These are phyloP conservation scores for Micromys minutus DNA, from an alignment of 2,113 vertebrate genomes.

Conservation along the genomic window DNA sequence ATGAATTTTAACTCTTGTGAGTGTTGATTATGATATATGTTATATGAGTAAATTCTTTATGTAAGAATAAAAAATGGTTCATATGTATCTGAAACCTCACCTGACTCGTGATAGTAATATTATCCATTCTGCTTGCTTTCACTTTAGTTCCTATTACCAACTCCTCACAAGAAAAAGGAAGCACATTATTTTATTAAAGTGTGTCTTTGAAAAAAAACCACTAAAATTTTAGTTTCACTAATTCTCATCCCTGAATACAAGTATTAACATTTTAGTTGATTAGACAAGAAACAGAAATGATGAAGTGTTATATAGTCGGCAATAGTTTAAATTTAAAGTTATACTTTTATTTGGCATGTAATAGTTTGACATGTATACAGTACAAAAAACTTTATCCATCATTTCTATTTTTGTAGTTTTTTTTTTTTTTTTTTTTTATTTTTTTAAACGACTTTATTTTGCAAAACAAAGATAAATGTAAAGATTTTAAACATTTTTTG, in stretches of 20 bases:
- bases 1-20: not conserved
- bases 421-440: no score
- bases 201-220: not conserved
- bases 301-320: not conserved
- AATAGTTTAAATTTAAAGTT: not conserved
- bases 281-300: not conserved
- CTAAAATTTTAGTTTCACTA: slow-evolving; percentile 8
- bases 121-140: not conserved
- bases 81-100: not conserved
- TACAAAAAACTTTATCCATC: not conserved
- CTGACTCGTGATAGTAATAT: not conserved
- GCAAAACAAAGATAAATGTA: no score
- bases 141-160: not conserved
- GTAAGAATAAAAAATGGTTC: not conserved
- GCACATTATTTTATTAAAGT: not conserved
- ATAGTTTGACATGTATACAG: not conserved
- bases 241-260: not conserved
- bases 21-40: not conserved
- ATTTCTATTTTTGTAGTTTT: no score
- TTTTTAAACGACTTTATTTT: no score
- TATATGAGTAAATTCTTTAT: not conserved
- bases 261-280: not conserved
- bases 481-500: no score
- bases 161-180: not conserved
- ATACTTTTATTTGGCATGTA: not conserved